These are phyloP conservation scores for Automeris io DNA, from an alignment of 2,888 invertebrate species.

Conservation along the genomic window DNA sequence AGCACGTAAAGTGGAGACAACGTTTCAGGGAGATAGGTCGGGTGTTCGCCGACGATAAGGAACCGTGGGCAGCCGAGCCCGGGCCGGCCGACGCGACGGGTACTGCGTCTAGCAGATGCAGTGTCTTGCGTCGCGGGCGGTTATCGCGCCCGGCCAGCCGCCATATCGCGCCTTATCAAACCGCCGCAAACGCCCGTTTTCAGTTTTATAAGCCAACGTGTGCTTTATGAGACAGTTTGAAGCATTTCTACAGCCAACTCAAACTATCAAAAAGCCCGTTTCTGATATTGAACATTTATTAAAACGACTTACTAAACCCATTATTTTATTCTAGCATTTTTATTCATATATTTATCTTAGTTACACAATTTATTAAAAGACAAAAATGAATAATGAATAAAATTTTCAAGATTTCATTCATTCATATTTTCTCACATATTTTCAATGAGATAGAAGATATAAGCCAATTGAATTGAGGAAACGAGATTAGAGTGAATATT, in stretches of 20 bases:
- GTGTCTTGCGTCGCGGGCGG: constrained; percentile 22
- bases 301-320: too few species aligned
- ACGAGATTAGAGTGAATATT: too few species aligned
- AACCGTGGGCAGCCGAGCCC: constrained; percentile 5
- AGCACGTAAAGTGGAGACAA: constrained; percentile 7
- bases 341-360: too few species aligned
- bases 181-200: constrained; percentile 23
- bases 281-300: too few species aligned
- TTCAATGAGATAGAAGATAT: too few species aligned
- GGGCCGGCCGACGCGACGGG: constrained; percentile 3
- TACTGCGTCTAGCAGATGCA: constrained; percentile 11
- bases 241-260: constrained; percentile 2
- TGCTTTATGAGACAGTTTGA: constrained; percentile 12
- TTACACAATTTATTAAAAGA: too few species aligned
- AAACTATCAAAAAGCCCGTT: too few species aligned
- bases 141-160: constrained; percentile 49
- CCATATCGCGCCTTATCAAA: constrained; percentile 43
- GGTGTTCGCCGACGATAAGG: constrained; percentile 12
- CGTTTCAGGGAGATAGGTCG: constrained; percentile 11
- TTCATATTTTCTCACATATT: too few species aligned
- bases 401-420: too few species aligned
- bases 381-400: too few species aligned
- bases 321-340: too few species aligned
- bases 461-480: too few species aligned
- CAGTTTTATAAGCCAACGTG: constrained; percentile 21